Conservation (phyloP, 2,888 invertebrate genomes). For the Trichogramma dendrolimi region DNA sequence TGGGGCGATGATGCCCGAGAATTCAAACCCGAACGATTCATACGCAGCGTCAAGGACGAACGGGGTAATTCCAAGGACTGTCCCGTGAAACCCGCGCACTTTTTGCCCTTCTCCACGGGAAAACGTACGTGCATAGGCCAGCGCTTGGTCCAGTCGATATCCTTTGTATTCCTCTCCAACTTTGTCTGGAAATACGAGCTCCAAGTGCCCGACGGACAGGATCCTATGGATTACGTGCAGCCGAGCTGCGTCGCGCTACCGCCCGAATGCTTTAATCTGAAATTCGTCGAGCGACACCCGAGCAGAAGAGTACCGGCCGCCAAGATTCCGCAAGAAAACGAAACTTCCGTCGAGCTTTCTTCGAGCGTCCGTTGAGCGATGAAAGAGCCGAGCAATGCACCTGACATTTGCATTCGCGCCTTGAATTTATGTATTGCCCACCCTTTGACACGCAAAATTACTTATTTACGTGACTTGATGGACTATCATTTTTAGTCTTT, state of each 20-base stretch:
- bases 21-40: constrained; percentile 74
- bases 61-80: constrained; percentile 54
- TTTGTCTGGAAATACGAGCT: constrained; percentile 70
- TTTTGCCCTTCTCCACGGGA: constrained; percentile 81
- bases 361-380: too few species aligned
- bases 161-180: constrained; percentile 69
- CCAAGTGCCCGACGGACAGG: constrained; percentile 52
- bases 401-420: too few species aligned
- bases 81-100: constrained; percentile 65
- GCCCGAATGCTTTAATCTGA: constrained; percentile 66
- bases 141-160: constrained; percentile 71
- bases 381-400: too few species aligned
- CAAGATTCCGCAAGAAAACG: too few species aligned
- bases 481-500: too few species aligned
- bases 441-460: too few species aligned
- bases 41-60: constrained; percentile 49
- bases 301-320: too few species aligned
- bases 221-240: constrained; percentile 55
- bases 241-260: constrained; percentile 73
- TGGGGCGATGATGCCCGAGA: constrained; percentile 66
- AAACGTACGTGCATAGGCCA: constrained; percentile 84
- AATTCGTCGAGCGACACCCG: constrained; percentile 31
- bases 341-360: too few species aligned
- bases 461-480: too few species aligned
- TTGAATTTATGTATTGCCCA: too few species aligned